Conservation (phyloP, 2,888 invertebrate genomes). For the Ichneumoninae sp. region DNA sequence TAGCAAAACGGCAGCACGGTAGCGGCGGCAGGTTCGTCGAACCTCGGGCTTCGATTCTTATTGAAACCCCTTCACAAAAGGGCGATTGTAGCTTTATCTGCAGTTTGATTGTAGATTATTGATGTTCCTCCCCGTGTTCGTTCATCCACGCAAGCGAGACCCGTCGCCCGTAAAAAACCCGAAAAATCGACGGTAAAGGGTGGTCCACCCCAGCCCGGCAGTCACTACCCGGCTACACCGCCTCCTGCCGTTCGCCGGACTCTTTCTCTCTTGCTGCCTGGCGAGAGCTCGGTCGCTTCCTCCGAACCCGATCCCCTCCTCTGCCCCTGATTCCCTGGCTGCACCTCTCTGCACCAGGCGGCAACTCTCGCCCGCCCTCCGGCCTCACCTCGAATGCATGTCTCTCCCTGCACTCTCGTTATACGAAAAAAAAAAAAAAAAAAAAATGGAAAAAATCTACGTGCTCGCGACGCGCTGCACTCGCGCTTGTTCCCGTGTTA, state of each 20-base stretch:
- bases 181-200: slow-evolving; percentile 83
- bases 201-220: slow-evolving; percentile 70
- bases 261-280: slow-evolving; percentile 70
- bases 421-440: slow-evolving; percentile 71
- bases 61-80: slow-evolving; percentile 83
- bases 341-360: slow-evolving; percentile 60
- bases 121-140: slow-evolving; percentile 83
- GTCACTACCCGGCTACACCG: slow-evolving; percentile 61
- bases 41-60: slow-evolving; percentile 80
- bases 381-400: slow-evolving; percentile 73
- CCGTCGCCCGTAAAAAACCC: slow-evolving; percentile 81
- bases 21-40: slow-evolving; percentile 71
- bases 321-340: slow-evolving; percentile 46
- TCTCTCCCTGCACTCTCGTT: slow-evolving; percentile 75
- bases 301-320: slow-evolving; percentile 53
- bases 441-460: slow-evolving; percentile 64
- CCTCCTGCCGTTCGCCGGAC: slow-evolving; percentile 77
- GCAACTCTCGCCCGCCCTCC: slow-evolving; percentile 59
- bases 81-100: slow-evolving; percentile 83
- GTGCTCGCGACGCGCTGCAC: slow-evolving; percentile 52
- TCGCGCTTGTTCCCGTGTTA: slow-evolving; percentile 56
- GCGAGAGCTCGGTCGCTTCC: slow-evolving; percentile 9
- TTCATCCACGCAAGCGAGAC: slow-evolving; percentile 78
- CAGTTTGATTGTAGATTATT: slow-evolving; percentile 84
- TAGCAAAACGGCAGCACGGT: slow-evolving; percentile 9